phyloP scores from a whole-genome alignment of 1,140 invertebrate genomes.

The Drosophila suzukii region DNA sequence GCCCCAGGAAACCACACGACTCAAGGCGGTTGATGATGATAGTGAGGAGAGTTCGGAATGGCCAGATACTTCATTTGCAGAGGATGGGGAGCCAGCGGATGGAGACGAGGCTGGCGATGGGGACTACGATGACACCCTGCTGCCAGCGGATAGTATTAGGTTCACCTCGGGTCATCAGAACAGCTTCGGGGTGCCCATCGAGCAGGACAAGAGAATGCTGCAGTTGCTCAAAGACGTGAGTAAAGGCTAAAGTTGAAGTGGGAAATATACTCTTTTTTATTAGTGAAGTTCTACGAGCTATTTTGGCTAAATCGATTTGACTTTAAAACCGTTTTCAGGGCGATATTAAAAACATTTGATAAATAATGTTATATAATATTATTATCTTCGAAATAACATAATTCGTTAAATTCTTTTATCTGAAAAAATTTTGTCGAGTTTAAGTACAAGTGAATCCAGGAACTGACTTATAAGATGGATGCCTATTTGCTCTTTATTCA shows the following conservation, averaged over 20 bases:
- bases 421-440: no score
- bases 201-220: constrained; percentile 85
- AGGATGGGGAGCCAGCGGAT: constrained; percentile 10
- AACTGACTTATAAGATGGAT: no score
- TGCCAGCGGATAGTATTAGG: constrained; percentile 80
- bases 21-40: constrained; percentile 53
- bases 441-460: no score
- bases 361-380: no score
- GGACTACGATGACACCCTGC: constrained; percentile 64
- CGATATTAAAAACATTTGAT: no score
- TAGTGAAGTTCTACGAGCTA: no score
- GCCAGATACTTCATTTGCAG: constrained; percentile 14
- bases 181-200: constrained; percentile 86
- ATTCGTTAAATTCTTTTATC: no score
- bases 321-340: no score
- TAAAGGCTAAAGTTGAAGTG: not conserved
- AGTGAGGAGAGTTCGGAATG: constrained; percentile 28
- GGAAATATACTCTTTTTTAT: not conserved
- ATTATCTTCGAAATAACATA: no score
- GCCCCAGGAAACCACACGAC: constrained; percentile 62
- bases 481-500: no score
- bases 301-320: no score
- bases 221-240: constrained; percentile 84
- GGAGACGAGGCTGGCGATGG: constrained; percentile 10
- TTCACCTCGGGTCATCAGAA: constrained; percentile 87